Percentiles rank a stretch among this genome's conserved stretches.
Evolutionary conservation across 2,797 vertebrate genomes (phyloP).

Genomic region (Pygocentrus nattereri): DNA sequence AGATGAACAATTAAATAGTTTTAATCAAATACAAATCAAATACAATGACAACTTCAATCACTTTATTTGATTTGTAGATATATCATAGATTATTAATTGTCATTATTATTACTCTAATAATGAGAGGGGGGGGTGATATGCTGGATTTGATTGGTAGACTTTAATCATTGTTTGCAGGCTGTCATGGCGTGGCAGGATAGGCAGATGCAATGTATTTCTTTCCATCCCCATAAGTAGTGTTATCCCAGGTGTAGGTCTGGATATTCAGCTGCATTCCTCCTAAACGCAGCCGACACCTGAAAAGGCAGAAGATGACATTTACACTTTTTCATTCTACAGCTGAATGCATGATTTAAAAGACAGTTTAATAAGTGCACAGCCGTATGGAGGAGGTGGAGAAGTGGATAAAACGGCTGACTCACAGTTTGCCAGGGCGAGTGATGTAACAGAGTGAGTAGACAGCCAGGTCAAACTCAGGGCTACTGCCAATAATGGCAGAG

Average conservation of each 20-base stretch:
- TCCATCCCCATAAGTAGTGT: slow-evolving; percentile 82
- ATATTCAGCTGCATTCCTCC: slow-evolving; percentile 83
- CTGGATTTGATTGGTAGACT: neutral
- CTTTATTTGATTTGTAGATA: neutral
- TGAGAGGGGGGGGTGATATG: neutral
- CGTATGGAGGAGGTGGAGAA: neutral
- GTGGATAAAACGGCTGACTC: slow-evolving; percentile 66
- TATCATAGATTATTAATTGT: neutral
- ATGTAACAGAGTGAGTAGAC: slow-evolving; percentile 93
- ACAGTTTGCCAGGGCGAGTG: slow-evolving; percentile 86
- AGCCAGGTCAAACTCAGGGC: slow-evolving; percentile 94
- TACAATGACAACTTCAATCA: too few species aligned
- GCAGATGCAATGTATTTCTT: slow-evolving; percentile 89
- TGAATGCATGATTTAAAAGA: neutral
- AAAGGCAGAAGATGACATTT: neutral
- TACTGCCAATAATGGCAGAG: slow-evolving; percentile 90
- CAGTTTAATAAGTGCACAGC: neutral
- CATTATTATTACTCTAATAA: neutral
- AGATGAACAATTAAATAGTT: too few species aligned
- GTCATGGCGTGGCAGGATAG: slow-evolving; percentile 77
- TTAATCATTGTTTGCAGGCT: neutral
- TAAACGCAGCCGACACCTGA: slow-evolving; percentile 88
- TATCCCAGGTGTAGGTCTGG: slow-evolving; percentile 93
- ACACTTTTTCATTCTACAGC: neutral
- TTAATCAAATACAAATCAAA: too few species aligned